phyloP scores from a whole-genome alignment of 2,113 vertebrate genomes.

The Ceyx margarethae region DNA sequence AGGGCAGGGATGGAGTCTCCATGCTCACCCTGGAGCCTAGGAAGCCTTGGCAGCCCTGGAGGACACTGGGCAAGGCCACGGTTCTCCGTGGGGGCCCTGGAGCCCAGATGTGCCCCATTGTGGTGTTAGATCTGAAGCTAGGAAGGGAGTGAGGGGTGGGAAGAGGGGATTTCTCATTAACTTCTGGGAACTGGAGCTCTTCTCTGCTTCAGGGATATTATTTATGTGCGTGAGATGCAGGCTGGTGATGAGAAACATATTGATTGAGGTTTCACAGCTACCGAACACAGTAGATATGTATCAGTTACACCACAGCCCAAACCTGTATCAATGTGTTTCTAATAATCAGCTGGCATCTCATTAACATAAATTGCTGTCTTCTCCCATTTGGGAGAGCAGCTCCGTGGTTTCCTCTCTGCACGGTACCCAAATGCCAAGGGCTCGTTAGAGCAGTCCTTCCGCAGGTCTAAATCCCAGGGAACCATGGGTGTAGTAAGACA shows the following conservation, averaged over 20 bases:
- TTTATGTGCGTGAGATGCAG: constrained; percentile 38
- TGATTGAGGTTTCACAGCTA: constrained; percentile 72
- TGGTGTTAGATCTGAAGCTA: rapidly evolving
- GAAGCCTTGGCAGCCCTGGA: background rate
- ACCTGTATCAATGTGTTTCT: constrained; percentile 75
- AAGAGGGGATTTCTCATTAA: background rate
- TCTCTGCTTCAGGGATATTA: background rate
- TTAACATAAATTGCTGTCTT: constrained; percentile 72
- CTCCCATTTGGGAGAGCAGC: constrained; percentile 47
- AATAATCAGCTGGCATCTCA: constrained; percentile 75
- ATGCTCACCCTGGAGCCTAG: background rate
- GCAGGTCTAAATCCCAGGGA: background rate
- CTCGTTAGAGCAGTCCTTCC: background rate
- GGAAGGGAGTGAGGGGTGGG: background rate
- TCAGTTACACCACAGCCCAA: constrained; percentile 60
- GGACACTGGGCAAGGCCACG: background rate
- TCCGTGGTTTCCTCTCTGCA: constrained; percentile 34
- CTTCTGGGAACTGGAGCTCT: constrained; percentile 11
- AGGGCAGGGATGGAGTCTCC: no score
- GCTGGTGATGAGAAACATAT: constrained; percentile 64
- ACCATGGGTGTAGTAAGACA: constrained; percentile 16
- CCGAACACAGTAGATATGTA: constrained; percentile 62
- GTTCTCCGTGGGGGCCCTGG: rapidly evolving
- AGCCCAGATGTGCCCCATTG: background rate
- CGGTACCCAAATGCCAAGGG: background rate